Evolutionary conservation across 2,797 vertebrate species (phyloP), one percentile per base, ranked within the genome.

Genomic region (Cirrhinus molitorella): DNA sequence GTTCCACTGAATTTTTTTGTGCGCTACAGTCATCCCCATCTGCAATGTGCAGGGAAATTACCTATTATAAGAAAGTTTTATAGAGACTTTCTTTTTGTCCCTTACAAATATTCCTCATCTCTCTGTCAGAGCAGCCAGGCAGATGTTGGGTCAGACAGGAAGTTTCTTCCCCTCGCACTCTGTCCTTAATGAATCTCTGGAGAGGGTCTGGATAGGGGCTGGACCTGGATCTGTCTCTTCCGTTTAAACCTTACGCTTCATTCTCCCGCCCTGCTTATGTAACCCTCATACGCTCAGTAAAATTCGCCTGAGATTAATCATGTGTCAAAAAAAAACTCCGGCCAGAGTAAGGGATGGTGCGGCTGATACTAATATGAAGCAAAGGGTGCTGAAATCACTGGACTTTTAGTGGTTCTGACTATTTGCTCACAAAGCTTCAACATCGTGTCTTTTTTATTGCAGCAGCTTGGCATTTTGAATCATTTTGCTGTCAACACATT

Each of bases 181-280:
- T 91, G 95, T 94, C 92, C 95, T 95, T 97, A 96, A 98, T 95
- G 95, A 96, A 96, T 91, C 97, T 96, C 96, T 91, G 88, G 97
- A 96, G 97, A 97, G 87, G 82, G 91, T 93, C 92, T 91, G 81
- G 93, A 96, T 94, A 40, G 96, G 96, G 96, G 95, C 96, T 97
- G 97, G 96, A 97, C 96, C 94, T 47, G 91, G 96, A 91, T 91
- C 92, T 90, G 94, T 95, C 94, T 95, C 96, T 97, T 95, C 95
- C 95, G 94, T 97, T 96, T 96, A 97, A 97, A 91, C 93, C 93
- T 85, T 49, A 67, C 5, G 89, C 91, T 90, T 73, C 90, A 89
- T 86, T 91, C 53, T 49, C 40, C 53, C 12, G 40, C 67, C 68
- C 49, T 5, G 49, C 34, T 83, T 66, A 57, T 76, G 61, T 57